Evolutionary conservation across 2,888 invertebrate genomes (phyloP), one percentile per base, ranked within the genome.

Genomic region (Hirtodrosophila trivittata): DNA sequence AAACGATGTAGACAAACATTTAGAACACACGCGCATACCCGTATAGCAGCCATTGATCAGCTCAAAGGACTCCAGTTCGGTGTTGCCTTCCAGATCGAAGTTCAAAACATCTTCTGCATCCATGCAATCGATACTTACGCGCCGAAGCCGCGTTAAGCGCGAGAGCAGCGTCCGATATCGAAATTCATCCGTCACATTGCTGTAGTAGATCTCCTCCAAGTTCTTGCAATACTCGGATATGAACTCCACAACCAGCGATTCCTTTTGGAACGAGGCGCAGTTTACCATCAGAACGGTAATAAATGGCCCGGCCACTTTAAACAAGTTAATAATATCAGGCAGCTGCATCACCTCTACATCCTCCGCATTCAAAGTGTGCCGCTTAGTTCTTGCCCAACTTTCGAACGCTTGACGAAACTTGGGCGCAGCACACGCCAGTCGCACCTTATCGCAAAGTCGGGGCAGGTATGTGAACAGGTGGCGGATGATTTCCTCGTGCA

Each of bases 11-110:
- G 3, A 8, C 5, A 9, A 5, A 7, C 14, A 14, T 21, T 30
- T 18, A 1, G 0, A 30, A 4, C 3, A 1, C 5, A 6, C 13
- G 0, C 2, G 10, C 66, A 33, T 37, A 85, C 82, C 82, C 45
- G 86, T 71, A 54, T 83, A 83, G 13, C 82, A 83, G 1, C 82
- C 82, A 46, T 74, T 83, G 7, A 75, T 35, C 1, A 86, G 42
- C 18, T 75, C 77, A 26, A 83, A 83, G 3, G 63, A 57, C 16
- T 83, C 75, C 25, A 83, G 14, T 0, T 75, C 63, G 6, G 35
- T 16, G 16, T 83, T 83, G 0, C 42, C 12, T 2, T 66, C 49
- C 35, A 83, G 16, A 13, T 86, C 58, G n/a, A 86, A 57, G 10
- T 35, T 42, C 0, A 86, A 28, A 7, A 75, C 86, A 55, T 85